Percentiles rank a stretch among this genome's conserved stretches.
Conservation (phyloP, 2,797 vertebrate species). For the Pyrrhura leucotis region DNA sequence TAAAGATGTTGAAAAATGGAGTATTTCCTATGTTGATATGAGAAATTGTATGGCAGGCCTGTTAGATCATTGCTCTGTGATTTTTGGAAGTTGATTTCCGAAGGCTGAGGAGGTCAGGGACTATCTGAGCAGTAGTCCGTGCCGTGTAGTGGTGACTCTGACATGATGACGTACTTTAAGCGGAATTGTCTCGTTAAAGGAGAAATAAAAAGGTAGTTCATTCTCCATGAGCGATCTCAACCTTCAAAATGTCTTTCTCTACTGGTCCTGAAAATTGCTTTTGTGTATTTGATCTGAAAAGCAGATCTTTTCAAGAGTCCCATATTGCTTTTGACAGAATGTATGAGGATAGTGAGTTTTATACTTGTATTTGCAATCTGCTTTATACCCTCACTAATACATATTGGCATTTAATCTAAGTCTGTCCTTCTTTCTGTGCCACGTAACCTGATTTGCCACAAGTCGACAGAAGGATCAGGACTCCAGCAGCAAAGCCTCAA, state of each 20-base stretch:
- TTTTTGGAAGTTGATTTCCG: not conserved
- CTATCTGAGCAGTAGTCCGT: not conserved
- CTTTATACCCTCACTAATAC: not conserved
- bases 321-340: not conserved
- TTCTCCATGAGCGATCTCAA: not conserved
- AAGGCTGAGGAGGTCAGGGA: not conserved
- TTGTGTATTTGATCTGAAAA: not conserved
- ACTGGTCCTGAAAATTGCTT: constrained; percentile 26
- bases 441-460: not conserved
- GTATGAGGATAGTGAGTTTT: not conserved
- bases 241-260: not conserved
- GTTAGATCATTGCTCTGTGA: not conserved
- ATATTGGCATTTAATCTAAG: not conserved
- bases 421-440: not conserved
- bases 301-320: not conserved
- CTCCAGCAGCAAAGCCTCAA: not conserved
- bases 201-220: not conserved
- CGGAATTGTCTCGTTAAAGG: not conserved
- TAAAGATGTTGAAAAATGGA: not conserved
- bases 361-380: not conserved
- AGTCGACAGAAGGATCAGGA: not conserved
- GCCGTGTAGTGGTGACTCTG: not conserved
- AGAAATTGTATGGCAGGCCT: not conserved
- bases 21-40: not conserved
- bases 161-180: not conserved